Conservation (phyloP, 2,797 vertebrate genomes). For the Petrocephalus schoutedeni region DNA sequence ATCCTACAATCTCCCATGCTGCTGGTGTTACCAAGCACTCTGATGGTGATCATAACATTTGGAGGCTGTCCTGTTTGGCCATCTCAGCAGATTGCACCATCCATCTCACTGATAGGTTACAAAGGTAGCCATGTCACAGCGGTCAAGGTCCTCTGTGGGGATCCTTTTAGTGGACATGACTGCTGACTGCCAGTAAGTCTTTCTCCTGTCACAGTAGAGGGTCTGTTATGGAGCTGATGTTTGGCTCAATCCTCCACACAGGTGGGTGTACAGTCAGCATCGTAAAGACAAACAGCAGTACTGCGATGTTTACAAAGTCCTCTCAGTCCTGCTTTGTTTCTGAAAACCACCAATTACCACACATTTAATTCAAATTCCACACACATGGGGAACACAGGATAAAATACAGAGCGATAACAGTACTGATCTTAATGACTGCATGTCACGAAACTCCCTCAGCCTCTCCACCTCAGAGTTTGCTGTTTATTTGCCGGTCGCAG, state of each 20-base stretch:
- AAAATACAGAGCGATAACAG: not conserved
- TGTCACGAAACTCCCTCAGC: not conserved
- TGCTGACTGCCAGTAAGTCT: not conserved
- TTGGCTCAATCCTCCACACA: not conserved
- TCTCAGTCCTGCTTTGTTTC: not conserved
- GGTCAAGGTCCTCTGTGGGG: not conserved
- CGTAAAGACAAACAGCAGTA: not conserved
- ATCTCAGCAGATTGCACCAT: not conserved
- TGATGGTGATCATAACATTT: not conserved
- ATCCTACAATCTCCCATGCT: not conserved
- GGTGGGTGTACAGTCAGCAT: not conserved
- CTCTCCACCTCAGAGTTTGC: not conserved
- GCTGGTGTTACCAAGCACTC: not conserved
- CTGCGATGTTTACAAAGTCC: not conserved
- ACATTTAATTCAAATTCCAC: not conserved
- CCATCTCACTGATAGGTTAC: not conserved
- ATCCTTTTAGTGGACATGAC: not conserved
- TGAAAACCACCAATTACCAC: not conserved
- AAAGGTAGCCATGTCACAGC: not conserved
- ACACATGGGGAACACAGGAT: not conserved
- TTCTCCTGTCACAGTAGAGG: not conserved
- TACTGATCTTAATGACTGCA: not conserved
- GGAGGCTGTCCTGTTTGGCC: not conserved
- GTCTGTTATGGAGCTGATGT: not conserved
- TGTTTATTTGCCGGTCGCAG: not conserved